A percentile compares a stretch with the other conserved stretches of the same genome.
phyloP scores from a whole-genome alignment of 2,113 vertebrate species.

The Rutilus rutilus region DNA sequence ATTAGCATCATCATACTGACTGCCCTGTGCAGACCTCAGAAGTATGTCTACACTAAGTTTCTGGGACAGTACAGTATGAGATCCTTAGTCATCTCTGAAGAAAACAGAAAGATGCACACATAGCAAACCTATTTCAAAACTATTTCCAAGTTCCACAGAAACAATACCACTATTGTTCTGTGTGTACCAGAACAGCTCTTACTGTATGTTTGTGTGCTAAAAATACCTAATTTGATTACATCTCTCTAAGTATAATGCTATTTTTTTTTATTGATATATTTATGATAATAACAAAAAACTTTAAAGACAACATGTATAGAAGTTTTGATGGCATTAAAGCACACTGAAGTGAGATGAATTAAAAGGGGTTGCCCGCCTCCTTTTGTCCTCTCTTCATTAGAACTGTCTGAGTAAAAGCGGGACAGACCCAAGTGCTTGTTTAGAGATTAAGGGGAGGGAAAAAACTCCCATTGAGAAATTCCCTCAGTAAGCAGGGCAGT shows the following conservation, averaged over 20 bases:
- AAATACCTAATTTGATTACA: not conserved
- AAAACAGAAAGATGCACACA: conserved; percentile 46
- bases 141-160: conserved; percentile 58
- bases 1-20: not conserved
- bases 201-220: not conserved
- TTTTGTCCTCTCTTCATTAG: conserved; percentile 49
- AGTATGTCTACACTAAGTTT: not conserved
- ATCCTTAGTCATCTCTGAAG: not conserved
- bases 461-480: conserved; percentile 59
- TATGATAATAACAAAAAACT: not conserved
- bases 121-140: conserved; percentile 52
- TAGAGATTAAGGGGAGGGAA: conserved; percentile 55
- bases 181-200: conserved; percentile 59
- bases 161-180: conserved; percentile 73
- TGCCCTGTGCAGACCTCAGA: not conserved
- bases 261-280: not conserved
- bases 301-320: not conserved
- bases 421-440: conserved; percentile 56
- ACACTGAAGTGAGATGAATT: conserved; percentile 24
- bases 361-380: conserved; percentile 32
- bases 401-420: conserved; percentile 57
- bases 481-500: conserved; percentile 54
- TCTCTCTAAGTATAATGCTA: no score
- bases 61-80: not conserved
- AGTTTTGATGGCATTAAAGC: not conserved